phyloP scores from a whole-genome alignment of 2,888 invertebrate genomes.

The Notodonta ziczac region DNA sequence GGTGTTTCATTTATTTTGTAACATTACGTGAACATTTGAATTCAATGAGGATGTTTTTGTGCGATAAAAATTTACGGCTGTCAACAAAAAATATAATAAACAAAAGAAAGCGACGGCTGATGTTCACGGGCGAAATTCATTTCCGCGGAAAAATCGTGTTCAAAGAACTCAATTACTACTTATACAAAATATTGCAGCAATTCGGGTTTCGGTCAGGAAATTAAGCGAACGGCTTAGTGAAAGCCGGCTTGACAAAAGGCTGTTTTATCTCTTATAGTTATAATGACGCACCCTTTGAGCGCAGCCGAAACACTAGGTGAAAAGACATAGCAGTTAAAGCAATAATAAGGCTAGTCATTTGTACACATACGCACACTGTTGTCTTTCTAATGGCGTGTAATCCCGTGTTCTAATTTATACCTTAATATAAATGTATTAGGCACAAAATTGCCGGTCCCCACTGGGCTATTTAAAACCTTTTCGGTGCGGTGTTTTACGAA shows the following conservation, averaged over 20 bases:
- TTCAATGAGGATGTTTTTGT: constrained; percentile 34
- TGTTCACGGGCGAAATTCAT: constrained; percentile 63
- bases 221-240: constrained; percentile 78
- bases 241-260: constrained; percentile 63
- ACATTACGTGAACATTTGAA: constrained; percentile 23
- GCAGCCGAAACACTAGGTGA: constrained; percentile 60
- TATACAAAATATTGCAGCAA: constrained; percentile 78
- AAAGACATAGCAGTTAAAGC: constrained; percentile 63
- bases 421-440: constrained; percentile 59
- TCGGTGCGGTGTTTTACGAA: constrained; percentile 70
- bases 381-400: constrained; percentile 59
- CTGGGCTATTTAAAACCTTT: constrained; percentile 68
- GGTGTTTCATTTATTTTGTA: constrained; percentile 27
- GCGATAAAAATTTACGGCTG: constrained; percentile 33
- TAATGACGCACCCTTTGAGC: constrained; percentile 65
- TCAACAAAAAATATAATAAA: constrained; percentile 31
- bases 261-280: constrained; percentile 75
- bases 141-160: constrained; percentile 75
- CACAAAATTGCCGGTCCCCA: constrained; percentile 52
- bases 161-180: constrained; percentile 80
- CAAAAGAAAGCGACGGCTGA: constrained; percentile 51
- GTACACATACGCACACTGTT: constrained; percentile 58
- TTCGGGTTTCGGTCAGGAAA: constrained; percentile 77
- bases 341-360: constrained; percentile 68
- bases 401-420: constrained; percentile 60